Conservation (phyloP, 2,113 vertebrate species). For the Microcebus jonahi region DNA sequence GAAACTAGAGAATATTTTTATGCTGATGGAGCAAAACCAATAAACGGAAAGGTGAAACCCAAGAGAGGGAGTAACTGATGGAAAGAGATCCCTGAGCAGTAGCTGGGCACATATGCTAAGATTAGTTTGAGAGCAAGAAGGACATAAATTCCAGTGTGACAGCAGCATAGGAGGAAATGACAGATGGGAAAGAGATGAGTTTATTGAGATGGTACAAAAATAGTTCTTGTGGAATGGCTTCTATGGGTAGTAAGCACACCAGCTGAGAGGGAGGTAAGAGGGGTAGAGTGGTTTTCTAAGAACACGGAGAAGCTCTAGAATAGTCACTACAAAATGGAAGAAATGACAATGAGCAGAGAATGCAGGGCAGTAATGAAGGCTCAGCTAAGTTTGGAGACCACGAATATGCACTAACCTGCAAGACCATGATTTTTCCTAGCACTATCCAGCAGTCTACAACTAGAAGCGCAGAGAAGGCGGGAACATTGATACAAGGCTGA, state of each 20-base stretch:
- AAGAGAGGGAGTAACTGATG: not conserved
- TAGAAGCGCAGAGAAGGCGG: constrained; percentile 56
- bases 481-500: not conserved
- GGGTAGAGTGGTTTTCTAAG: not conserved
- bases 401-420: constrained; percentile 13
- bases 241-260: not conserved
- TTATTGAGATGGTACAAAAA: not conserved
- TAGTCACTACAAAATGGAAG: not conserved
- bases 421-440: constrained; percentile 3
- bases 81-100: not conserved
- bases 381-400: not conserved
- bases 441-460: constrained; percentile 19
- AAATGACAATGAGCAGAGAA: not conserved
- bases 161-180: not conserved
- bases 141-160: not conserved
- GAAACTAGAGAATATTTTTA: not conserved
- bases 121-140: not conserved
- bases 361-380: not conserved
- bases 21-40: not conserved
- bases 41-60: not conserved
- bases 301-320: not conserved
- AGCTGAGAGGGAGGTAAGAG: not conserved
- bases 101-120: not conserved
- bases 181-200: not conserved
- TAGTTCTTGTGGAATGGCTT: not conserved